Percentiles rank a stretch among this genome's conserved stretches.
These are phyloP conservation scores for Rhynchonema sp. DNA, from an alignment of 2,888 invertebrate genomes.

Conservation along the genomic window DNA sequence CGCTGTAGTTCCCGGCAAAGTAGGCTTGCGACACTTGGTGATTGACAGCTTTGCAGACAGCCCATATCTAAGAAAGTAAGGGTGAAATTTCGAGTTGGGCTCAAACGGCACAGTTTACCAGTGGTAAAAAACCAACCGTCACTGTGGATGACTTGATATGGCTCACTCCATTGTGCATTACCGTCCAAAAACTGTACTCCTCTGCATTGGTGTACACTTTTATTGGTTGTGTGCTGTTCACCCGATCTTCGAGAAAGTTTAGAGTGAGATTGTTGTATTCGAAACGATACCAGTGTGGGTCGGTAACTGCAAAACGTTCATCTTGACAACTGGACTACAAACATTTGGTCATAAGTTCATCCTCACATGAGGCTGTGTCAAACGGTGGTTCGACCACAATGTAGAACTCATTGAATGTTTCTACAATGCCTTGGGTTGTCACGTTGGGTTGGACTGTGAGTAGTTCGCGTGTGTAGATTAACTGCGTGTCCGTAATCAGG, in stretches of 20 bases:
- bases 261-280: background rate
- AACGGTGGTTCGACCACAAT: background rate
- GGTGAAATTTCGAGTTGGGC: too few relatives aligned
- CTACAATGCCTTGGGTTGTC: background rate
- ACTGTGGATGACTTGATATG: background rate
- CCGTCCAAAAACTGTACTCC: background rate
- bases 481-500: background rate
- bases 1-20: background rate
- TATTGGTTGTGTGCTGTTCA: background rate
- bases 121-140: background rate
- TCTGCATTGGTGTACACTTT: background rate
- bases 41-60: background rate
- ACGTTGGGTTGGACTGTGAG: background rate
- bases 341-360: background rate
- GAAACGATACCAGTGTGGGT: background rate
- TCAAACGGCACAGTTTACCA: too few relatives aligned
- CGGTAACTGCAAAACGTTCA: background rate
- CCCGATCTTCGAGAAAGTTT: background rate
- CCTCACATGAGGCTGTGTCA: background rate
- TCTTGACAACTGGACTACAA: background rate
- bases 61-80: background rate
- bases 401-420: background rate
- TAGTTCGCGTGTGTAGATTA: background rate
- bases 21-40: background rate
- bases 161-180: background rate